Evolutionary conservation across 2,888 invertebrate species (phyloP), one percentile per base, ranked within the genome.

Genomic region (Philopedon plagiatum): DNA sequence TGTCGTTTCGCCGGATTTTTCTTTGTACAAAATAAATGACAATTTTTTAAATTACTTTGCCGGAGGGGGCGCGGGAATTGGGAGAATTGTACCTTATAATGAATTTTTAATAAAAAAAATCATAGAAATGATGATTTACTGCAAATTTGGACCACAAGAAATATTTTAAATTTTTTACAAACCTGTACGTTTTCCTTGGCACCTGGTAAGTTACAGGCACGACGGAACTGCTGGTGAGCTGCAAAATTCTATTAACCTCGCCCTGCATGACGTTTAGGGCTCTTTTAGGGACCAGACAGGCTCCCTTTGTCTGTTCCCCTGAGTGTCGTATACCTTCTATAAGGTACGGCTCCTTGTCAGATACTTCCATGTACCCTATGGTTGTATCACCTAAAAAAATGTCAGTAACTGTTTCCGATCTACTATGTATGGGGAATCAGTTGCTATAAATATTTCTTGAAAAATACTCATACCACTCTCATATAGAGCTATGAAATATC

Each of bases 211-310:
- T 96, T 76, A 97, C 93, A 15, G 98, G 97, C 81, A 97, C 92
- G 46, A 98, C 94, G 76, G 94, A 91, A 67, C 92, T 91, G 66
- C 95, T 93, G 3, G 96, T 93, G 67, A 98, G 87, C 81, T 98
- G 94, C 65, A 98, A 87, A 54, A 98, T 89, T 76, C 97, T 87
- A 86, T 97, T 96, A 3, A 98, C 98, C 86, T 98, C 98, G 0
- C 97, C 97, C 79, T 95, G 94, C 98, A 98, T 98, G n/a, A 98
- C 96, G 79, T 94, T 92, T 39, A 98, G 87, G 0, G 96, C 95
- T 69, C 96, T 88, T 87, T 98, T 98, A 5, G 97, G 96, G 54
- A 97, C 93, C 74, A 98, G 84, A 80, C 96, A 96, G 1, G 96
- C 96, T 3, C 98, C 98, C 83, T 97, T 97, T 0, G 96, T 96